A percentile compares a stretch with the other conserved stretches of the same genome.
These are phyloP conservation scores for Ophion ellenae DNA, from an alignment of 2,888 invertebrate species.

Conservation along the genomic window DNA sequence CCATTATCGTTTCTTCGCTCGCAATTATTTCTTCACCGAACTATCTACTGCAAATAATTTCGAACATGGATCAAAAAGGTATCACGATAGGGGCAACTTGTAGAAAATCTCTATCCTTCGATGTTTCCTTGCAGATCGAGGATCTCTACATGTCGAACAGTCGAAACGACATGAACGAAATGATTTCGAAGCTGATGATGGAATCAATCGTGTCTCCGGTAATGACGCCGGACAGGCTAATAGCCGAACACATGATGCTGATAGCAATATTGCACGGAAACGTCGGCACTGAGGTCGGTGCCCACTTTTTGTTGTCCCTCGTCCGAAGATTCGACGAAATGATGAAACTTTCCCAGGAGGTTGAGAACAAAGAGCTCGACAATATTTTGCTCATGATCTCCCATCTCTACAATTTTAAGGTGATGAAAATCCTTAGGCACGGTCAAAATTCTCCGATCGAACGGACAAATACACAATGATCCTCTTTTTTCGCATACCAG, in stretches of 20 bases:
- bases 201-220: slow-evolving; percentile 88
- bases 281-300: slow-evolving; percentile 95
- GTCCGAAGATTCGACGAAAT: slow-evolving; percentile 88
- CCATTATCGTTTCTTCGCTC: not conserved
- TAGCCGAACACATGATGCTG: slow-evolving; percentile 93
- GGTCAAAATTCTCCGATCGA: not conserved
- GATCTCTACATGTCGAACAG: slow-evolving; percentile 91
- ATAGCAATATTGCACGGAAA: slow-evolving; percentile 94
- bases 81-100: not conserved
- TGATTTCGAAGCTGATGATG: slow-evolving; percentile 88
- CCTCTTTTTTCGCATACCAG: slow-evolving; percentile 82
- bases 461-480: not conserved
- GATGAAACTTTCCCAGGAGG: slow-evolving; percentile 84
- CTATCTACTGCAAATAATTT: not conserved
- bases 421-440: slow-evolving; percentile 77
- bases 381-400: slow-evolving; percentile 91
- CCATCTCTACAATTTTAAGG: slow-evolving; percentile 95
- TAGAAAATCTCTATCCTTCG: no score
- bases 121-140: slow-evolving; percentile 87
- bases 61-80: not conserved
- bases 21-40: no score
- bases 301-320: slow-evolving; percentile 92
- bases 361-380: slow-evolving; percentile 92
- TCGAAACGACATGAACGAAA: slow-evolving; percentile 92
- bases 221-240: slow-evolving; percentile 89